These are phyloP conservation scores for Leistus spinibarbis DNA, from an alignment of 2,888 invertebrate genomes.

Conservation along the genomic window DNA sequence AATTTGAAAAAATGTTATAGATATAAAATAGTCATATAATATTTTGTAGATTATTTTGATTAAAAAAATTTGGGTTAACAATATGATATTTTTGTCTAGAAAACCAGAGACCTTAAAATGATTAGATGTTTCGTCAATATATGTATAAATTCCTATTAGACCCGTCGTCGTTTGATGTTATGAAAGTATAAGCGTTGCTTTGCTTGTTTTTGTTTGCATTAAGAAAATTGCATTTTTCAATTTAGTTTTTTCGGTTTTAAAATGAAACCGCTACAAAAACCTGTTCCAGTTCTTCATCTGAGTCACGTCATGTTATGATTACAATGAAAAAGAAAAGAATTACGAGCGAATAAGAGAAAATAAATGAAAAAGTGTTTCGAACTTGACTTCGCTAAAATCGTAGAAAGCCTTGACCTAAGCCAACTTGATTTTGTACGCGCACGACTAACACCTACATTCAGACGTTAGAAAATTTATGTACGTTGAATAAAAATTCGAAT, in stretches of 20 bases:
- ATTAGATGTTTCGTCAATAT: too few species aligned
- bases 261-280: not conserved
- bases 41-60: too few species aligned
- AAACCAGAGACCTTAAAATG: too few species aligned
- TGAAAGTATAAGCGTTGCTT: too few species aligned
- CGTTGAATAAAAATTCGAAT: not conserved
- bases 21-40: too few species aligned
- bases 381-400: not conserved
- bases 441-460: not conserved
- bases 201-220: not conserved
- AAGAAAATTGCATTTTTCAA: not conserved
- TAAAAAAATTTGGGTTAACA: too few species aligned
- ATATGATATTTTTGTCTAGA: too few species aligned
- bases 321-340: not conserved
- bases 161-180: too few species aligned
- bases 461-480: not conserved
- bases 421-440: slow-evolving; percentile 20
- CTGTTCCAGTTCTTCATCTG: not conserved
- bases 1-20: too few species aligned
- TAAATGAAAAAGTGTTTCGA: not conserved
- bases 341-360: not conserved
- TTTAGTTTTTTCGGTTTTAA: not conserved
- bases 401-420: slow-evolving; percentile 32
- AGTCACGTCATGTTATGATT: not conserved
- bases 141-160: too few species aligned